Base-by-base conservation (phyloP, 2,797 vertebrate genomes). In the Meda fulgida region DNA sequence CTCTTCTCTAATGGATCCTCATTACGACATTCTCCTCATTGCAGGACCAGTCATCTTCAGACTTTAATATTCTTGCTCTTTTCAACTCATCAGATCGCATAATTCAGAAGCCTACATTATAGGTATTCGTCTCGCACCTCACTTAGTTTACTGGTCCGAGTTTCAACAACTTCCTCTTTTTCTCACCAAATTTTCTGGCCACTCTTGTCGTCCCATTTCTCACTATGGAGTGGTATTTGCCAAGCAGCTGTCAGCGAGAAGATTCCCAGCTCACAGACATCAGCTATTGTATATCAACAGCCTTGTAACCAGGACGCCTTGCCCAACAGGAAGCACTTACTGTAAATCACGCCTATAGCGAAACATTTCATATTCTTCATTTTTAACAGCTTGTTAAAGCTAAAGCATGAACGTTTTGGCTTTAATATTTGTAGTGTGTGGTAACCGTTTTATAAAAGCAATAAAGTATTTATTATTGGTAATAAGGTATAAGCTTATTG, bases 231-330 rank as follows among this genome's bases (percentile, higher is more conserved):
- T 55, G 72, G 63, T 78, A 84, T 80, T 86, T 81, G 67, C 81
- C 84, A 83, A 79, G 69, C 76, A 77, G 73, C 65, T 76, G 78
- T 84, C 60, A 40, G 73, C 46, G 31, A 80, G 65, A 71, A 86
- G 88, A 83, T 82, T 78, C 66, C 46, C 84, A 6, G 81, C 40
- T 79, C 81, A 67, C 76, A 79, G 78, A 69, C 71, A 76, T 87
- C 78, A 87, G 58, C 31, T 67, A 75, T 67, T 55, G 29, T 58
- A 58, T 23, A 79, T 78, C 51, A 84, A 70, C 82, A 81, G 79
- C 69, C 78, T 38, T 75, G 84, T 77, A 82, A 71, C 84, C 79
- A 77, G 84, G 43, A 53, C 76, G 36, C 48, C 65, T 71, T 38
- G 71, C 71, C 66, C 67, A 84, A 72, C 58, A 80, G 85, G 76